Percentiles rank a stretch among this genome's conserved stretches.
Conservation (phyloP, 1,140 invertebrate species). For the Antheraea pernyi region DNA sequence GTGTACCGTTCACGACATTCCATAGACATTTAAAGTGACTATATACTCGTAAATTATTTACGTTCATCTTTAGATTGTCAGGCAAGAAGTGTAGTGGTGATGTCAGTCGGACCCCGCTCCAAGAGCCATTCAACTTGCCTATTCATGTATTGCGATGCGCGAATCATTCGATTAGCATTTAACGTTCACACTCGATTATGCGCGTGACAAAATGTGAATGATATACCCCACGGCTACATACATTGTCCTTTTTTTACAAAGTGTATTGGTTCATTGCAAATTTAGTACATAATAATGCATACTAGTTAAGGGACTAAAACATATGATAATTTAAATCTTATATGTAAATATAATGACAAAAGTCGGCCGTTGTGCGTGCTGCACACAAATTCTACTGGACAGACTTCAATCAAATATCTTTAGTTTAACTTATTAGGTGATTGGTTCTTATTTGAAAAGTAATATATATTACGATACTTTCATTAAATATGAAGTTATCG, state of each 20-base stretch:
- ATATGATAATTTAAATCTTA: no score
- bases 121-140: constrained; percentile 27
- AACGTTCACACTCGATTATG: constrained; percentile 32
- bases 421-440: no score
- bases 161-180: constrained; percentile 53
- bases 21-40: neutral
- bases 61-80: neutral
- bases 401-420: no score
- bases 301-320: no score
- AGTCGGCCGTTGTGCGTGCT: no score
- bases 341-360: no score
- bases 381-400: no score
- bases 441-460: no score
- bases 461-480: no score
- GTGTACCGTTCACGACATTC: no score
- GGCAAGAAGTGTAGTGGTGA: constrained; percentile 6
- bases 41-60: neutral
- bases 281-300: neutral
- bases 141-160: constrained; percentile 28
- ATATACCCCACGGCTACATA: neutral
- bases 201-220: constrained; percentile 28
- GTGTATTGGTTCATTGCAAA: neutral
- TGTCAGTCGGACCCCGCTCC: constrained; percentile 5
- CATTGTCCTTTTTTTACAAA: constrained; percentile 4
- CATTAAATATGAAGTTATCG: no score